Evolutionary conservation across 1,140 invertebrate genomes (phyloP).

Genomic region (Calephelis nemesis): DNA sequence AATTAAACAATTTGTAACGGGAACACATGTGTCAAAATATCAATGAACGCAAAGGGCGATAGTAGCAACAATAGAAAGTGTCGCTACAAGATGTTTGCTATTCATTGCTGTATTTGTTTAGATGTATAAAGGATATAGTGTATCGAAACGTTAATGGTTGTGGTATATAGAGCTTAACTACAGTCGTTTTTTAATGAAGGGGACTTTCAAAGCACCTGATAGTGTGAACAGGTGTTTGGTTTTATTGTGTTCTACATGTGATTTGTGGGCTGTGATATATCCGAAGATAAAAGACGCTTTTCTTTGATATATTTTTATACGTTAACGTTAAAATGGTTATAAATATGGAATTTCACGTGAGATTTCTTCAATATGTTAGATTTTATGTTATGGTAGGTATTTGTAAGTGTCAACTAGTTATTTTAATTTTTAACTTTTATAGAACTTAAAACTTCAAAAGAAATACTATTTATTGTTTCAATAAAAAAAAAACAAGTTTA

Average conservation of each 20-base stretch:
- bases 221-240: conserved; percentile 46
- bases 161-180: not conserved
- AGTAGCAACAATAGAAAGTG: conserved; percentile 1
- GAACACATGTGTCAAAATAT: conserved; percentile 43
- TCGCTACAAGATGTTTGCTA: not conserved
- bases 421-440: no score
- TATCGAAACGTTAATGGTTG: conserved; percentile 22
- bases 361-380: no score
- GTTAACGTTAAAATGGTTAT: no score
- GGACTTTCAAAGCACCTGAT: conserved; percentile 50
- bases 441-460: no score
- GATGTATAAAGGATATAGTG: not conserved
- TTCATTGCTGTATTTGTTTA: conserved; percentile 29
- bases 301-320: no score
- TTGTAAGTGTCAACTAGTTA: no score
- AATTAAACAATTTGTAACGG: conserved; percentile 38
- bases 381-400: no score
- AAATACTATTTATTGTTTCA: no score
- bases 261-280: conserved; percentile 28
- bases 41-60: conserved; percentile 37
- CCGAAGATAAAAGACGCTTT: conserved; percentile 26
- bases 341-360: no score
- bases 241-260: conserved; percentile 22
- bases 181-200: conserved; percentile 1
- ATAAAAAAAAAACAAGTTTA: no score